These are phyloP conservation scores for Palythoa grandis DNA, from an alignment of 92 coral and sea anemone species.

Conservation along the genomic window DNA sequence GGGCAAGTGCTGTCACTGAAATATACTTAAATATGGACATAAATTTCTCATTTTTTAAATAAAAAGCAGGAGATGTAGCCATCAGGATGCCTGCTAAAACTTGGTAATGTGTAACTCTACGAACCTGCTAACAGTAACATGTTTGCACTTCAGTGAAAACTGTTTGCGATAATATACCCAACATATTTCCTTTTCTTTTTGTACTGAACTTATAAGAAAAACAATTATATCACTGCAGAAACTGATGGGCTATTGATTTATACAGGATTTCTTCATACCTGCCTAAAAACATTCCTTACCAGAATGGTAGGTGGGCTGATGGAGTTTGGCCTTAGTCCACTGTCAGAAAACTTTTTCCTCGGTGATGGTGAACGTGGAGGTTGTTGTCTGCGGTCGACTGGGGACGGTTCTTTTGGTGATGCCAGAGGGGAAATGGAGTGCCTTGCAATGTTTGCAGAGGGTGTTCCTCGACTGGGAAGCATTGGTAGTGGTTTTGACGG, in stretches of 20 bases:
- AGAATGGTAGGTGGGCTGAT: slow-evolving; percentile 36
- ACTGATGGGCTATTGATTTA: neutral
- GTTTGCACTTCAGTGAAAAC: no score
- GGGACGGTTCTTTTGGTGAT: neutral
- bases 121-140: no score
- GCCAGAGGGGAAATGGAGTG: slow-evolving; percentile 14
- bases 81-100: no score
- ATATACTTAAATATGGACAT: no score
- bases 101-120: no score
- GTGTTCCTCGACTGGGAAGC: slow-evolving; percentile 50
- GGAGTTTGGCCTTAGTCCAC: slow-evolving; percentile 3
- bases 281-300: neutral
- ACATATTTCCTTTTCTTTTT: no score
- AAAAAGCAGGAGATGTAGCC: no score
- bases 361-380: slow-evolving; percentile 4
- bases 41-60: no score
- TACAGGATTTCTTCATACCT: neutral
- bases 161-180: no score
- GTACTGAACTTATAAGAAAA: no score
- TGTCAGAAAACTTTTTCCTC: slow-evolving; percentile 6
- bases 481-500: slow-evolving; percentile 60
- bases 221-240: no score
- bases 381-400: slow-evolving; percentile 2
- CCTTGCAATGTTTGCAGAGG: slow-evolving; percentile 50
- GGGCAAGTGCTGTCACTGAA: no score